phyloP scores from a whole-genome alignment of 2,888 invertebrate species.

The Asteroscopus sphinx region DNA sequence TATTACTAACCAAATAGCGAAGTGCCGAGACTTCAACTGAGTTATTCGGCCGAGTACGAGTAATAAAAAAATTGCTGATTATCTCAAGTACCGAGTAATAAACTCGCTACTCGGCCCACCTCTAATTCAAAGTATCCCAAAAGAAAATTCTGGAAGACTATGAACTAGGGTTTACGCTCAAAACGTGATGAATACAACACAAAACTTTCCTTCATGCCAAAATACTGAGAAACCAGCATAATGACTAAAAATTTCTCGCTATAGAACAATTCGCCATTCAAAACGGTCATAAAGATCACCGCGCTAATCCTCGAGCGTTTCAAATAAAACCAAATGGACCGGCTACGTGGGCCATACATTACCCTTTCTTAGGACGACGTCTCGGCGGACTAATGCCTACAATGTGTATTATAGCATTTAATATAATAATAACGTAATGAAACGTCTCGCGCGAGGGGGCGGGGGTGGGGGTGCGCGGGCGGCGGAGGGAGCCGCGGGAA shows the following conservation, averaged over 20 bases:
- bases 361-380: constrained; percentile 80
- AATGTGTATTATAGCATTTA: constrained; percentile 89
- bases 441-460: constrained; percentile 80
- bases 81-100: too few relatives aligned
- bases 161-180: constrained; percentile 41
- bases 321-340: constrained; percentile 75
- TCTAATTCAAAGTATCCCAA: neutral
- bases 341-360: constrained; percentile 74
- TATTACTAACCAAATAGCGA: too few relatives aligned
- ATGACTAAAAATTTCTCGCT: constrained; percentile 64
- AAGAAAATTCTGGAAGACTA: constrained; percentile 10
- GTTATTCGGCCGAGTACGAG: too few relatives aligned
- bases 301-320: constrained; percentile 74
- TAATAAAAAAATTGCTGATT: too few relatives aligned
- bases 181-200: constrained; percentile 65
- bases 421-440: constrained; percentile 90
- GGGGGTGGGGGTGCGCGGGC: constrained; percentile 61
- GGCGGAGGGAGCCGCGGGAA: constrained; percentile 74
- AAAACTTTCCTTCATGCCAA: constrained; percentile 53
- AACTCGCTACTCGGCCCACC: too few relatives aligned
- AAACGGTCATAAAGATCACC: constrained; percentile 77
- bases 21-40: too few relatives aligned
- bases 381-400: constrained; percentile 86
- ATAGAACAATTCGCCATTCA: constrained; percentile 79
- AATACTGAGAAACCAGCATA: constrained; percentile 67